Evolutionary conservation across 1,140 invertebrate genomes (phyloP).

Genomic region (Littorina saxatilis): DNA sequence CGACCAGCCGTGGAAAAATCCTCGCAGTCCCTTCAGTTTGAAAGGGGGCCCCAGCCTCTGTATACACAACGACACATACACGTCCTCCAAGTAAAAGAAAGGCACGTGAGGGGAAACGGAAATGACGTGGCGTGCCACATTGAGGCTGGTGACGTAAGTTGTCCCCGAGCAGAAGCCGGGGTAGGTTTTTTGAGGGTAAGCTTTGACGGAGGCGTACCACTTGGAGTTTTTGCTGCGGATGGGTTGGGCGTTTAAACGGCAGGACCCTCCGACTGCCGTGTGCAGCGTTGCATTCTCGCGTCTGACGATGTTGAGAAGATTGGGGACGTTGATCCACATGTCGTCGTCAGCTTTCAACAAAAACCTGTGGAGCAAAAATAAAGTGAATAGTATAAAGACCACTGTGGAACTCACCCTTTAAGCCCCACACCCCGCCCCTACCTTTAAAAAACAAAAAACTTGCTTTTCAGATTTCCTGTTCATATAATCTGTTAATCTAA

Average conservation of each 20-base stretch:
- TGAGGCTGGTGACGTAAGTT: constrained; percentile 71
- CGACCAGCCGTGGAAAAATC: constrained; percentile 38
- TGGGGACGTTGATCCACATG: constrained; percentile 74
- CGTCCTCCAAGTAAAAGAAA: constrained; percentile 75
- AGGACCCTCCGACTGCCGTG: constrained; percentile 46
- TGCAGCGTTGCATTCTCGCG: constrained; percentile 26
- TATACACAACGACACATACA: constrained; percentile 70
- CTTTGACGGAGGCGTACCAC: constrained; percentile 70
- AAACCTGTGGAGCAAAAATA: too few relatives aligned
- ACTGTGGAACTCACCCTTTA: too few relatives aligned
- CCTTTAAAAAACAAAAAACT: too few relatives aligned
- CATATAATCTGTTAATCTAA: too few relatives aligned
- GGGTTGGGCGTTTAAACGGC: constrained; percentile 38
- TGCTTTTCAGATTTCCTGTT: too few relatives aligned
- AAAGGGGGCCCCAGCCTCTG: constrained; percentile 41
- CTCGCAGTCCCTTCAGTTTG: constrained; percentile 29
- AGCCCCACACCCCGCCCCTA: too few relatives aligned
- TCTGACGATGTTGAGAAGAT: constrained; percentile 36
- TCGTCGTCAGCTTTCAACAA: constrained; percentile 78
- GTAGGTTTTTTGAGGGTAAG: constrained; percentile 70
- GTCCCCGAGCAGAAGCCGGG: constrained; percentile 76
- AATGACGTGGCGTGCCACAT: constrained; percentile 69
- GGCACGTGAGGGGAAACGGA: constrained; percentile 63
- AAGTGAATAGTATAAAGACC: too few relatives aligned
- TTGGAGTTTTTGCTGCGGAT: constrained; percentile 71